Percentiles rank a stretch among this genome's conserved stretches.
Evolutionary conservation across 1,140 invertebrate genomes (phyloP).

Genomic region (Lutraria rhynchaena): DNA sequence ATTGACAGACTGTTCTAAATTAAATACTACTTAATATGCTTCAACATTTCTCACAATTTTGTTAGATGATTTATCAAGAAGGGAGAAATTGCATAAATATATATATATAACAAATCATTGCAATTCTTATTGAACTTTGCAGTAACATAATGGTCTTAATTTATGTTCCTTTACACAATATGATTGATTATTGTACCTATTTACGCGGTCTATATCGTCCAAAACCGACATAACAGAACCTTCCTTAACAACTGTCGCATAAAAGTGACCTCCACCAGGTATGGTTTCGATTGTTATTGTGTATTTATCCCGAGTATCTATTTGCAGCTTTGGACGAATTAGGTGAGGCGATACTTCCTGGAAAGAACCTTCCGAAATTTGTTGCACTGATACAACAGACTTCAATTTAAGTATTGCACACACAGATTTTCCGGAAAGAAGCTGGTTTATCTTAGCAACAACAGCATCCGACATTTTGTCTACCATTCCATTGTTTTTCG

Average conservation of each 20-base stretch:
- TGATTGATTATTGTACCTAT: conserved; percentile 45
- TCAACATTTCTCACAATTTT: too few relatives aligned
- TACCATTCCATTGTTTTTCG: not conserved
- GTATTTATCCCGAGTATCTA: conserved; percentile 60
- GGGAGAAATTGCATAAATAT: too few relatives aligned
- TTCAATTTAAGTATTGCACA: not conserved
- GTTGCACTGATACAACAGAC: not conserved
- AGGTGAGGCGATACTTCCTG: not conserved
- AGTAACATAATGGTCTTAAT: conserved; percentile 28
- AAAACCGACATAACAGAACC: not conserved
- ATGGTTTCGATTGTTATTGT: not conserved
- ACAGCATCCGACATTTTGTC: not conserved
- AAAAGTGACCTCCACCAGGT: conserved; percentile 12
- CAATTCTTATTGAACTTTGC: not conserved
- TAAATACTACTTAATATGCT: too few relatives aligned
- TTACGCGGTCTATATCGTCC: conserved; percentile 18
- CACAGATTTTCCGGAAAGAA: not conserved
- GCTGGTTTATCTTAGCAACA: not conserved
- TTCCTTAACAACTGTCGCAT: not conserved
- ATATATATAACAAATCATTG: too few relatives aligned
- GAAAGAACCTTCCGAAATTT: not conserved
- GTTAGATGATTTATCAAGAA: too few relatives aligned
- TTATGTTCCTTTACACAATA: conserved; percentile 10
- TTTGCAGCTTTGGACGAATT: not conserved
- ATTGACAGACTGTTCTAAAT: too few relatives aligned